Evolutionary conservation across 2,888 invertebrate species (phyloP).

Genomic region (Tubulanus polymorphus): DNA sequence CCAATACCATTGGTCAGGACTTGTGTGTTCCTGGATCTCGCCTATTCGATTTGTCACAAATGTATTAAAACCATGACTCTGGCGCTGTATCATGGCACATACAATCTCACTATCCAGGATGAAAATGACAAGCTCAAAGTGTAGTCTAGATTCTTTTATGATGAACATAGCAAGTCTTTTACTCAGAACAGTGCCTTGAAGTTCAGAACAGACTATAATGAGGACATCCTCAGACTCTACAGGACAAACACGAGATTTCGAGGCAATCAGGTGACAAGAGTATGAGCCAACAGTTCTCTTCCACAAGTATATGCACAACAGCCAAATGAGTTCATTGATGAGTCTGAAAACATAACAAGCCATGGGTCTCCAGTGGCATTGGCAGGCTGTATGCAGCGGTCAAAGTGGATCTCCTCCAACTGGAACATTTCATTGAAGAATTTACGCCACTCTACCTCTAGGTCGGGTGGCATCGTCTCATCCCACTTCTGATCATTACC

Average conservation of each 20-base stretch:
- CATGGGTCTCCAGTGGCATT: background rate
- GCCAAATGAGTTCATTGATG: slow-evolving; percentile 4
- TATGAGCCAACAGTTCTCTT: background rate
- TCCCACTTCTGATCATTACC: slow-evolving; percentile 11
- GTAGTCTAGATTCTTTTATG: slow-evolving; percentile 2
- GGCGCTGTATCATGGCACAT: slow-evolving; percentile 4
- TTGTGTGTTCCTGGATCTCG: slow-evolving; percentile 10
- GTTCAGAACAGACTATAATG: no score
- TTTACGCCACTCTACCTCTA: background rate
- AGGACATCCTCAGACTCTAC: no score
- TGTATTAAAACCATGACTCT: slow-evolving; percentile 4
- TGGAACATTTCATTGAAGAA: slow-evolving; percentile 7
- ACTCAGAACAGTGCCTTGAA: slow-evolving; percentile 4
- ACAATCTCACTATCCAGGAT: slow-evolving; percentile 9
- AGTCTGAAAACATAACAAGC: slow-evolving; percentile 6
- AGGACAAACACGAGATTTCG: slow-evolving; percentile 8
- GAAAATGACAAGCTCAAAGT: background rate
- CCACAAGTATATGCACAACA: slow-evolving; percentile 8
- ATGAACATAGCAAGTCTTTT: slow-evolving; percentile 3
- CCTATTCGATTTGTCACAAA: slow-evolving; percentile 5
- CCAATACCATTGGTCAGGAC: no score
- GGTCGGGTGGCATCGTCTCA: slow-evolving; percentile 3
- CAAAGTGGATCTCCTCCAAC: slow-evolving; percentile 1
- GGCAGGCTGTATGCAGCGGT: slow-evolving; percentile 1
- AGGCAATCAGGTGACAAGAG: slow-evolving; percentile 5